Percentiles rank a stretch among this genome's conserved stretches.
Conservation (phyloP, 1,140 invertebrate genomes). For the Dendrolimus kikuchii region DNA sequence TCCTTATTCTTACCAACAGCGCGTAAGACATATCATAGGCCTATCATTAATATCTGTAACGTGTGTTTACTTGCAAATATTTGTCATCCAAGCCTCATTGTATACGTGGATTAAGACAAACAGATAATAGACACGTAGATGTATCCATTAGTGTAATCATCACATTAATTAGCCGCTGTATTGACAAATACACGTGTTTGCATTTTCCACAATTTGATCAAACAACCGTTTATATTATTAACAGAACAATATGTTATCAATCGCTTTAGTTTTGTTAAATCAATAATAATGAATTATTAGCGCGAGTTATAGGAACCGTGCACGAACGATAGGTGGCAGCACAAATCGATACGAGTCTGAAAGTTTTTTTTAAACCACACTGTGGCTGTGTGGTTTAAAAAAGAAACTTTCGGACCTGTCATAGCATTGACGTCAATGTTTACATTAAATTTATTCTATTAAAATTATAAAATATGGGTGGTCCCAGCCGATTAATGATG, state of each 20-base stretch:
- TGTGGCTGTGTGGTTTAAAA: too few species aligned
- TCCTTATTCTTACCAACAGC: too few species aligned
- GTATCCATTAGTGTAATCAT: conserved; percentile 60
- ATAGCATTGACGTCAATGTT: too few species aligned
- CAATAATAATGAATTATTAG: not conserved
- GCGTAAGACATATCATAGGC: too few species aligned
- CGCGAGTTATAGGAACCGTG: not conserved
- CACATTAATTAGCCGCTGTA: conserved; percentile 63
- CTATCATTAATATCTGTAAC: too few species aligned
- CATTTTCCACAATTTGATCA: conserved; percentile 56
- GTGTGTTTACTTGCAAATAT: conserved; percentile 8
- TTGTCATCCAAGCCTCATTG: conserved; percentile 8
- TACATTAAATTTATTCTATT: too few species aligned
- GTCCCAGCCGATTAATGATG: too few species aligned
- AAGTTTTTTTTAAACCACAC: too few species aligned
- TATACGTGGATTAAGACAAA: conserved; percentile 26
- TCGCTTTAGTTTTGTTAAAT: not conserved
- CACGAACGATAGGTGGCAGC: too few species aligned
- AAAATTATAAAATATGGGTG: too few species aligned
- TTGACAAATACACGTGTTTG: conserved; percentile 57
- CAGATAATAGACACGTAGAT: conserved; percentile 50
- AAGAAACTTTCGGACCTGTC: too few species aligned
- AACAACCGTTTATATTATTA: conserved; percentile 55
- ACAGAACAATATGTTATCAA: conserved; percentile 21
- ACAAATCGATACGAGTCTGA: too few species aligned